These are phyloP conservation scores for Scolopax rusticola DNA, from an alignment of 2,797 vertebrate species.

Conservation along the genomic window DNA sequence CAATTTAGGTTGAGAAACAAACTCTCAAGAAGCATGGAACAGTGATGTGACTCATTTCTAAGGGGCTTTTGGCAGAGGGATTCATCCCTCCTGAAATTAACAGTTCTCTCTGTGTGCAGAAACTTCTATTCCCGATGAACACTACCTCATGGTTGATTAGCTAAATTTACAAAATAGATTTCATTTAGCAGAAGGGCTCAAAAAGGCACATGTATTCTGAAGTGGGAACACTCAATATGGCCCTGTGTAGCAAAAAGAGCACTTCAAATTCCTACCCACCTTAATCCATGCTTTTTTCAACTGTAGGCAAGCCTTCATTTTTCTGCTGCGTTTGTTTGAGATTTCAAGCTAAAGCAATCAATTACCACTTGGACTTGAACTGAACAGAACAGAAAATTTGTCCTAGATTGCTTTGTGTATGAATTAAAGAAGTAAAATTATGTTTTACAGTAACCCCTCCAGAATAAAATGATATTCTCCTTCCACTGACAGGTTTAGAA, in stretches of 20 bases:
- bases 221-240: not conserved
- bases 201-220: not conserved
- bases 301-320: not conserved
- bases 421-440: not conserved
- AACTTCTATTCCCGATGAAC: not conserved
- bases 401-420: not conserved
- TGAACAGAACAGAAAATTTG: not conserved
- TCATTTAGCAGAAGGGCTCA: not conserved
- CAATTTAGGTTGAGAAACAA: not conserved
- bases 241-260: not conserved
- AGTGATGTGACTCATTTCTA: not conserved
- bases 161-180: not conserved
- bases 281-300: not conserved
- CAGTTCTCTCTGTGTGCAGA: rapidly evolving
- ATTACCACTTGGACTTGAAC: not conserved
- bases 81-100: not conserved
- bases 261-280: not conserved
- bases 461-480: not conserved
- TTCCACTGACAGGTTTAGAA: not conserved
- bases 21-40: not conserved
- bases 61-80: not conserved
- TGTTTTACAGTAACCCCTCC: not conserved
- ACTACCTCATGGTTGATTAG: not conserved
- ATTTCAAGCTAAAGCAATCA: not conserved
- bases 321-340: not conserved